Evolutionary conservation across 2,888 invertebrate genomes (phyloP).

Genomic region (Callimorpha dominula): DNA sequence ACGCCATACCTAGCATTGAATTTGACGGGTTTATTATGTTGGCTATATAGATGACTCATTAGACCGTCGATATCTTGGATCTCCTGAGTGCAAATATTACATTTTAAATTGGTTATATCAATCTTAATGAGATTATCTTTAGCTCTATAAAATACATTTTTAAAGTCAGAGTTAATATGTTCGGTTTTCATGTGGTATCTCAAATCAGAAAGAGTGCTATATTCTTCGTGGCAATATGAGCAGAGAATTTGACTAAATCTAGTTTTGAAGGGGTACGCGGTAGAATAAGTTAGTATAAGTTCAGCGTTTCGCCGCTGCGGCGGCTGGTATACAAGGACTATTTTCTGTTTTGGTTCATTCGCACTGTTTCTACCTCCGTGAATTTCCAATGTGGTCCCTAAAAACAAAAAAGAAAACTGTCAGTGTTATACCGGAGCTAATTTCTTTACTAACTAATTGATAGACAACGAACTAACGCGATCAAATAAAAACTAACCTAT

Average conservation of each 20-base stretch:
- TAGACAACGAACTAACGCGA: slow-evolving; percentile 14
- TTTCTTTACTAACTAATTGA: slow-evolving; percentile 25
- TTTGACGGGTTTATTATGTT: slow-evolving; percentile 75
- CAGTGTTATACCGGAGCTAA: slow-evolving; percentile 68
- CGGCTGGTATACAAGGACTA: slow-evolving; percentile 79
- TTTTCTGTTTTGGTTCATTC: slow-evolving; percentile 77
- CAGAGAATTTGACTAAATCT: slow-evolving; percentile 80
- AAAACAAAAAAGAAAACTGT: slow-evolving; percentile 83
- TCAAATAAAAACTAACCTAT: slow-evolving; percentile 29
- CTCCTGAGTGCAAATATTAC: slow-evolving; percentile 71
- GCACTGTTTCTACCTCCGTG: slow-evolving; percentile 74
- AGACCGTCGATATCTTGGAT: slow-evolving; percentile 72
- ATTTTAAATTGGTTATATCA: slow-evolving; percentile 78
- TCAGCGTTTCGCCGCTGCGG: slow-evolving; percentile 82
- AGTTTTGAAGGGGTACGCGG: slow-evolving; percentile 81
- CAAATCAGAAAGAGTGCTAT: slow-evolving; percentile 66
- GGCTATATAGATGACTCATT: slow-evolving; percentile 73
- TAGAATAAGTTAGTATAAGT: slow-evolving; percentile 75
- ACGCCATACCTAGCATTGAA: slow-evolving; percentile 78
- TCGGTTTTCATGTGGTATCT: slow-evolving; percentile 73
- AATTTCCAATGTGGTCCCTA: slow-evolving; percentile 82
- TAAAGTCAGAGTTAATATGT: slow-evolving; percentile 72
- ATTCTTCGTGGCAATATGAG: slow-evolving; percentile 78
- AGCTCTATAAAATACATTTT: slow-evolving; percentile 78
- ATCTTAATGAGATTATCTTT: slow-evolving; percentile 80